Conservation (phyloP, 2,113 vertebrate genomes). For the Lamprotornis superbus region DNA sequence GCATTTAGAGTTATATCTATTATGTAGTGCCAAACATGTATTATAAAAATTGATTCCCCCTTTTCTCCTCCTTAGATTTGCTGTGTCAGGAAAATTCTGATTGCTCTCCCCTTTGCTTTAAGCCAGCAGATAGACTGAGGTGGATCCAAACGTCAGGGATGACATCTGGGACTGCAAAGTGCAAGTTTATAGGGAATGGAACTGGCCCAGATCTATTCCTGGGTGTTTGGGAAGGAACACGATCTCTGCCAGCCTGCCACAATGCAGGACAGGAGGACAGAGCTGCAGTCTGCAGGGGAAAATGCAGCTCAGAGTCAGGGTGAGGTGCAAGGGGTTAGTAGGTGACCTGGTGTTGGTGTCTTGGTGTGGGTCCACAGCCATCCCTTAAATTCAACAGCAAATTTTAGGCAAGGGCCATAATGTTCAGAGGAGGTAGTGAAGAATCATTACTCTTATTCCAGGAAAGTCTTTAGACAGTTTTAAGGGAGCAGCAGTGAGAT, state of each 20-base stretch:
- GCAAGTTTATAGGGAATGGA: background rate
- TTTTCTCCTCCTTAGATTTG: constrained; percentile 38
- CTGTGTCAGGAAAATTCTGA: constrained; percentile 47
- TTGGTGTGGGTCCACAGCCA: background rate
- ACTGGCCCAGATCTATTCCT: background rate
- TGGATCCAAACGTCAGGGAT: background rate
- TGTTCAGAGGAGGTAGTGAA: background rate
- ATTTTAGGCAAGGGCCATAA: background rate
- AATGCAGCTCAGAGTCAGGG: background rate
- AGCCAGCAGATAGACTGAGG: constrained; percentile 26
- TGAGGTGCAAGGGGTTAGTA: background rate
- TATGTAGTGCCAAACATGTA: constrained; percentile 51
- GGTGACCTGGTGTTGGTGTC: background rate
- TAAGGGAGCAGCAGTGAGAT: background rate
- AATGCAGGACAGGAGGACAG: background rate
- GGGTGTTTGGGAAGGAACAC: background rate
- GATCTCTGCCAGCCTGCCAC: background rate
- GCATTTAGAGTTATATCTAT: constrained; percentile 55
- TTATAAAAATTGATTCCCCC: constrained; percentile 62
- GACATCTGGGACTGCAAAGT: background rate
- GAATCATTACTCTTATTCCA: background rate
- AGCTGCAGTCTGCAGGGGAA: background rate
- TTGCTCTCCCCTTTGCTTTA: background rate
- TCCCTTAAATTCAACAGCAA: background rate
- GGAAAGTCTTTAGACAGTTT: background rate